Base-by-base conservation (phyloP, 2,113 vertebrate genomes). In the Catagonus wagneri region DNA sequence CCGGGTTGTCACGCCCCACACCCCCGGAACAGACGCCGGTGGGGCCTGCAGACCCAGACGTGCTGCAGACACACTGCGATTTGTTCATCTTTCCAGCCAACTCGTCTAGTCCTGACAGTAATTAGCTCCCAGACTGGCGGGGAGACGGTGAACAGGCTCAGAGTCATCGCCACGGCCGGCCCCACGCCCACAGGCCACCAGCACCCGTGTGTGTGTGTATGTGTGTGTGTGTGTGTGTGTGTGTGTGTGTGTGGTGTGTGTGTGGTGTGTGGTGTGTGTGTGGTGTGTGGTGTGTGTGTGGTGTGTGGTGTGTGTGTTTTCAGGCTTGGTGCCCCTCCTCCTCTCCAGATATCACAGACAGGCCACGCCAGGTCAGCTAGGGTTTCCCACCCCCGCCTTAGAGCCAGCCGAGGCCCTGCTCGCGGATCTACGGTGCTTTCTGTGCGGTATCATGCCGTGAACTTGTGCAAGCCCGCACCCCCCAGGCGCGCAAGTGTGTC, bases 41-140 rank as follows among this genome's bases (percentile, higher is more conserved):
- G 69, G 29, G 65, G 63, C 44, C 27, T 20, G 68, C 86, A 68
- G 89, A 81, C 60, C 60, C 96, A 96, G 96, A 93, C 90, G 69
- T 13, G 94, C 93, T 32, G 76, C 96, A 96, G 96, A 97, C 96
- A 86, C 83, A 22, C 56, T 19, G 81, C 58, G 84, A 60, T 78
- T 39, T 80, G 96, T 68, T 94, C 95, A 75, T 92, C 91, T 76
- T 87, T 68, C 71, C 95, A 97, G 96, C 89, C 97, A n/a, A 17
- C 27, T 83, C 44, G 93, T 89, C 96, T 96, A 39, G 63, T 39
- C 89, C 96, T 56, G 91, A 36, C 74, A n/a, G 94, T 94, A 96
- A 97, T 97, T 97, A 98, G 95, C 89, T 94, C 94, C 90, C 97
- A 98, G 97, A 97, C 97, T 95, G 87, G 60, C 63, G 94, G 91